These are phyloP conservation scores for Limnephilus lunatus DNA, from an alignment of 2,888 invertebrate genomes.

Conservation along the genomic window DNA sequence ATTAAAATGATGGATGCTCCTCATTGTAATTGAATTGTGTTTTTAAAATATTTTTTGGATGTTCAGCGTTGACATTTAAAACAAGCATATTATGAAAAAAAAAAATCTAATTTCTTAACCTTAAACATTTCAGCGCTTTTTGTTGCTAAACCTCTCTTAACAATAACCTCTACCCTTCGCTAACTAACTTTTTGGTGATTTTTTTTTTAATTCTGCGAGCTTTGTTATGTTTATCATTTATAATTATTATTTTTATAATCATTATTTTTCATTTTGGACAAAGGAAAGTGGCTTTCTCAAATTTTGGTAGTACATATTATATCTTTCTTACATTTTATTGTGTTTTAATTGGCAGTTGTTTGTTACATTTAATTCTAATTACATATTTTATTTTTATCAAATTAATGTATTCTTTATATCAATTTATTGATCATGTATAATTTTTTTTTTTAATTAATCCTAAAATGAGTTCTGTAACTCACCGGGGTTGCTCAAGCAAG, in stretches of 20 bases:
- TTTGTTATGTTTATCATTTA: background rate
- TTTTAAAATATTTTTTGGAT: too few relatives aligned
- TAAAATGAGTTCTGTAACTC: too few relatives aligned
- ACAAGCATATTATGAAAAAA: background rate
- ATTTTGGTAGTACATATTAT: constrained; percentile 56
- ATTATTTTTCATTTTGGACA: constrained; percentile 37
- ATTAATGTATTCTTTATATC: background rate
- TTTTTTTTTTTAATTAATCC: background rate
- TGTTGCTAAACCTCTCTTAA: background rate
- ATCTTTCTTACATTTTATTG: constrained; percentile 38
- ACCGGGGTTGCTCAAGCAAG: too few relatives aligned
- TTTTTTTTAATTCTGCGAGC: background rate
- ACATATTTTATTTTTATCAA: background rate
- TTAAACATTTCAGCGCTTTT: background rate
- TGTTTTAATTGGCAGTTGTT: constrained; percentile 56
- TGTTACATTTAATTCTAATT: background rate
- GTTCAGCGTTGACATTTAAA: background rate
- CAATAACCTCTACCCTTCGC: background rate
- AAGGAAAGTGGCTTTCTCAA: constrained; percentile 66
- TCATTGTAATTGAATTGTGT: too few relatives aligned
- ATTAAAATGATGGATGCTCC: too few relatives aligned
- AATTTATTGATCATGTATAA: background rate
- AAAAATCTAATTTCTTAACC: background rate
- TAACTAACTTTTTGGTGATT: background rate
- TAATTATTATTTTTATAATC: constrained; percentile 21